These are phyloP conservation scores for Caenorhabditis panamensis DNA, from an alignment of 2,888 invertebrate species.

Conservation along the genomic window DNA sequence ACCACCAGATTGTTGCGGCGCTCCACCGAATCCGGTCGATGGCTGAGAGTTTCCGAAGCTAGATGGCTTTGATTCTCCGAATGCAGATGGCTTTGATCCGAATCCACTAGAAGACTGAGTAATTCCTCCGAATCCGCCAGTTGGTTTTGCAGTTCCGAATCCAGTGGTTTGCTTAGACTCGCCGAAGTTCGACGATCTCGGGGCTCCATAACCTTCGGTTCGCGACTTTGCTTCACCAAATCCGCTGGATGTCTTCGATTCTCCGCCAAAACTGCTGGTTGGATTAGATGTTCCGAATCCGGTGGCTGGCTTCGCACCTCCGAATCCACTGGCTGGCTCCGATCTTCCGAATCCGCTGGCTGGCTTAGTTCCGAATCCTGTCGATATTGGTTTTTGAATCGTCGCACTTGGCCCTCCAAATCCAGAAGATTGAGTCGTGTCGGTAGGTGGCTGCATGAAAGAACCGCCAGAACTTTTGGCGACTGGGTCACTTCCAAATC, in stretches of 20 bases:
- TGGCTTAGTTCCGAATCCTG: background rate
- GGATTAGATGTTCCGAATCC: background rate
- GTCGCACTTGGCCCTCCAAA: background rate
- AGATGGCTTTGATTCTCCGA: background rate
- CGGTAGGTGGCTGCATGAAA: background rate
- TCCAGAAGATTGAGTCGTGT: background rate
- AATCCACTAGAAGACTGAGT: background rate
- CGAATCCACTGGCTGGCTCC: slow-evolving; percentile 2
- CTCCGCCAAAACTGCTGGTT: background rate
- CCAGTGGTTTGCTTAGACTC: background rate
- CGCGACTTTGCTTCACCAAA: background rate
- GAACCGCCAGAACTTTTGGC: background rate
- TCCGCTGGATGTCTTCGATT: background rate
- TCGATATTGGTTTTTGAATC: background rate
- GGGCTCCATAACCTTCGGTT: too few species aligned
- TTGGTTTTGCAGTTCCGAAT: background rate
- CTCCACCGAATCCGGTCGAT: background rate
- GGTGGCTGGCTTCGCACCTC: background rate
- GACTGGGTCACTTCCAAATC: background rate
- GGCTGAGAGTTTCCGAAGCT: background rate
- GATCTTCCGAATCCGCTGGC: background rate
- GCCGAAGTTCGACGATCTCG: background rate
- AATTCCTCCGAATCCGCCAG: slow-evolving; percentile 2
- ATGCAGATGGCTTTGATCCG: too few species aligned
- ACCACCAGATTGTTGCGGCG: background rate